Base-by-base conservation (phyloP, 2,888 invertebrate species). In the Synanthedon vespiformis region DNA sequence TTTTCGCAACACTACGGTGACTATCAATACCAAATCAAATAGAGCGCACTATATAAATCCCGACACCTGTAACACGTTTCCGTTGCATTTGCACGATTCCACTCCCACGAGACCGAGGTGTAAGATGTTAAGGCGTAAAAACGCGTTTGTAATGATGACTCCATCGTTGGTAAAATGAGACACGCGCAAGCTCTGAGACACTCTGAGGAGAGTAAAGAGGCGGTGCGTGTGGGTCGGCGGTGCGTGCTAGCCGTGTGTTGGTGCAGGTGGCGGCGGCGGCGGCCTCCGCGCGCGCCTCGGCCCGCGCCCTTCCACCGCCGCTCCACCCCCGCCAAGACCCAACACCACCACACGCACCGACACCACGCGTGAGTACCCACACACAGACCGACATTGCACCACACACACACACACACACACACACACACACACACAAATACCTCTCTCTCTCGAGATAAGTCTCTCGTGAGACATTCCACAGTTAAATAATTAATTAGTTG, bases 301-400 rank as follows among this genome's bases (percentile, higher is more conserved):
- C 80, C 87, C 60, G 89, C 90, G 93, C 81, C 88, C 89, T 77
- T 87, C 82, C 83, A 80, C 77, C 84, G 80, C 65, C 79, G 77
- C 70, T 51, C 79, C 90, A 60, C 69, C 74, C 60, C 88, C 88
- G 12, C 60, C 51, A 52, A 53, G 49, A 93, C 54, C 87, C 92
- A 72, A 90, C 91, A 50, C 90, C 56, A 68, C 72, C 62, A 88
- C 89, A 49, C 80, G 80, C 59, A 82, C 48, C 91, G 49, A 89
- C 44, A 34, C 51, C 44, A n/a, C 93, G 51, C 88, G 92, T 63
- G 59, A 62, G 61, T 60, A 59, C 55, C 34, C 16, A 18, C 14
- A 12, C 22, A 27, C 58, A 40, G 91, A 44, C 44, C 12, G 12
- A 44, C 44, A 44, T 44, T 12, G 11, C 44, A 44, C 2, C 8